phyloP scores from a whole-genome alignment of 2,888 invertebrate species.

The Tipula vernalis region DNA sequence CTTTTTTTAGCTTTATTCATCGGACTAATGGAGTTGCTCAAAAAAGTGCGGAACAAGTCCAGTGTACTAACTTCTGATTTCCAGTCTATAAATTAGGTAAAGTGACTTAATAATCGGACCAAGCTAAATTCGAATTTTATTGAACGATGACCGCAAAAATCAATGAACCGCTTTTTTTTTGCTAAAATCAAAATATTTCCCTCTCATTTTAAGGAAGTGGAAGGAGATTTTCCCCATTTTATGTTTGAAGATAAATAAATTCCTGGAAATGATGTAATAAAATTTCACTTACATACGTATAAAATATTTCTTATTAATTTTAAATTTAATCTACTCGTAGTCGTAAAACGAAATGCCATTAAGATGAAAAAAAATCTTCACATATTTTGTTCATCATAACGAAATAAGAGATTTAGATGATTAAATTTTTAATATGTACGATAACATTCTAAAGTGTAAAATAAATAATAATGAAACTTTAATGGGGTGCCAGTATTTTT shows the following conservation, averaged over 20 bases:
- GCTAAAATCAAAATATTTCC: too few relatives aligned
- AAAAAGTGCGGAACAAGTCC: too few relatives aligned
- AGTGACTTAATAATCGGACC: too few relatives aligned
- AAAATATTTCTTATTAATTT: neutral
- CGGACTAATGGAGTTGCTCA: too few relatives aligned
- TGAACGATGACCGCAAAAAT: too few relatives aligned
- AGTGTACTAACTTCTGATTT: too few relatives aligned
- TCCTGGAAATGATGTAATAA: neutral
- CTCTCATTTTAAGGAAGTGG: too few relatives aligned
- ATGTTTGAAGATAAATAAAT: neutral
- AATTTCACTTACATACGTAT: neutral
- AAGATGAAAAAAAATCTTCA: neutral
- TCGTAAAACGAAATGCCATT: neutral
- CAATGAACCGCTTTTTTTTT: too few relatives aligned
- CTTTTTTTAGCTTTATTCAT: too few relatives aligned
- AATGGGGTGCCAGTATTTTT: neutral
- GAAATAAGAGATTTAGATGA: neutral
- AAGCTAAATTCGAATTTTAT: too few relatives aligned
- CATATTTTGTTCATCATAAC: neutral
- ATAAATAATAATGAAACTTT: neutral
- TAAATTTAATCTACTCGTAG: neutral
- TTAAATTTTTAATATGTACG: neutral
- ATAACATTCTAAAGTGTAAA: neutral
- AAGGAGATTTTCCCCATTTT: neutral
- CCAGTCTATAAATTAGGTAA: neutral